Base-by-base conservation (phyloP, 1,140 invertebrate species). In the Eupristina koningsbergeri region DNA sequence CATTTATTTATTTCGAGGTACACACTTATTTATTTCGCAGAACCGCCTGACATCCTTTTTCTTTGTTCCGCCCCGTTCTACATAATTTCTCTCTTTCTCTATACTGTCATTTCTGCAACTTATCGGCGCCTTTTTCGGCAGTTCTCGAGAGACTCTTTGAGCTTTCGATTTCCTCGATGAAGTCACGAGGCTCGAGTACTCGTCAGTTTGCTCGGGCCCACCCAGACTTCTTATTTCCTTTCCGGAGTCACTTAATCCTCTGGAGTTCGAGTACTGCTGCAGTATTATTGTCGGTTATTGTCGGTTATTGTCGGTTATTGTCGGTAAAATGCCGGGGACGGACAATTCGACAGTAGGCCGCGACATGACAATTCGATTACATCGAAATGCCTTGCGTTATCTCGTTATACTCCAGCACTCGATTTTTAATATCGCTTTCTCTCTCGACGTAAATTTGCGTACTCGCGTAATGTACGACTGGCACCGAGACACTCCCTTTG, bases 341-440 rank as follows among this genome's bases (percentile, higher is more conserved):
- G 73, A 74, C 73, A 34, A 17, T n/a, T n/a, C n/a, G n/a, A n/a
- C n/a, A n/a, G 63, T 31, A 2, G n/a, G 63, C 11, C 69, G 15
- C 69, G 73, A 53, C 19, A 50, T 45, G 31, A 5, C 29, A 34
- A 81, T 81, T 81, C 79, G 67, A 73, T 81, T 81, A 81, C 34
- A 29, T 8, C 36, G 36, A 39, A 71, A 47, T 11, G 47, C 58
- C 69, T 73, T 76, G 61, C 84, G 84, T 67, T 81, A 81, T 81
- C 78, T 69, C 75, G 83, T 79, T 69, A 45, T 22, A 36, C 74
- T 47, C 17, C 26, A 31, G 5, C 63, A 39, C 34, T 76, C 63
- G 82, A 84, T 81, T 19, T 58, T 67, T 41, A 50, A 47, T 47
- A 79, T n/a, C n/a, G n/a, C n/a, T n/a, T n/a, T n/a, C n/a, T 47